A percentile compares a stretch with the other conserved stretches of the same genome.
Conservation (phyloP, 2,113 vertebrate genomes). For the Saiga tatarica region DNA sequence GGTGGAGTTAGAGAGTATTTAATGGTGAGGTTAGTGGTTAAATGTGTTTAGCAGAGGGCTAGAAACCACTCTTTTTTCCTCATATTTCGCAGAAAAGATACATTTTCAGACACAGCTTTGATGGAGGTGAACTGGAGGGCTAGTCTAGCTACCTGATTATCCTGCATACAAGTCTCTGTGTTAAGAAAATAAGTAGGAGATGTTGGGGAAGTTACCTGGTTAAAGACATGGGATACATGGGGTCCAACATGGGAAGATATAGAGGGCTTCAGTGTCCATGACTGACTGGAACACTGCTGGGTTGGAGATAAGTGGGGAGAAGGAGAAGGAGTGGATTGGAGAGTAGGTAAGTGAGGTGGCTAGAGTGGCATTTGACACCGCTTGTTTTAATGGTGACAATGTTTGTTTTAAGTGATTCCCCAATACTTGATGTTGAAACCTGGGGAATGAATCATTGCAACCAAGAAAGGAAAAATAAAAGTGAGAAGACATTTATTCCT, state of each 20-base stretch:
- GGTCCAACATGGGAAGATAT: not conserved
- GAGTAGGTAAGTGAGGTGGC: too few species aligned
- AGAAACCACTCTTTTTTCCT: not conserved
- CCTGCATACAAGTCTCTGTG: not conserved
- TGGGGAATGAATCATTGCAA: not conserved
- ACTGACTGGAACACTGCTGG: not conserved
- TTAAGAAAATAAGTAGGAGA: not conserved
- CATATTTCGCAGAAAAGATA: not conserved
- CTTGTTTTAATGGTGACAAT: not conserved
- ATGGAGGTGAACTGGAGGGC: not conserved
- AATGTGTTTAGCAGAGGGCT: not conserved
- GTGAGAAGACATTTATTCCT: not conserved
- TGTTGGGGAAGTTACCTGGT: not conserved
- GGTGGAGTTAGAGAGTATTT: not conserved
- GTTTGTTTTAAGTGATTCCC: not conserved
- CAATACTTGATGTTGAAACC: not conserved
- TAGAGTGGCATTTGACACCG: not conserved
- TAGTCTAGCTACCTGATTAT: not conserved
- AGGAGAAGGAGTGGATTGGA: not conserved
- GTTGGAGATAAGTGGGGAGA: accelerated
- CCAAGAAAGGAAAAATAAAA: not conserved
- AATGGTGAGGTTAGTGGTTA: not conserved
- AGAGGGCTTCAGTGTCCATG: not conserved
- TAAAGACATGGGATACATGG: not conserved
- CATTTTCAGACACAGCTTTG: not conserved